A percentile compares a stretch with the other conserved stretches of the same genome.
Evolutionary conservation across 2,888 invertebrate genomes (phyloP).

Genomic region (Cephus sareptanus): DNA sequence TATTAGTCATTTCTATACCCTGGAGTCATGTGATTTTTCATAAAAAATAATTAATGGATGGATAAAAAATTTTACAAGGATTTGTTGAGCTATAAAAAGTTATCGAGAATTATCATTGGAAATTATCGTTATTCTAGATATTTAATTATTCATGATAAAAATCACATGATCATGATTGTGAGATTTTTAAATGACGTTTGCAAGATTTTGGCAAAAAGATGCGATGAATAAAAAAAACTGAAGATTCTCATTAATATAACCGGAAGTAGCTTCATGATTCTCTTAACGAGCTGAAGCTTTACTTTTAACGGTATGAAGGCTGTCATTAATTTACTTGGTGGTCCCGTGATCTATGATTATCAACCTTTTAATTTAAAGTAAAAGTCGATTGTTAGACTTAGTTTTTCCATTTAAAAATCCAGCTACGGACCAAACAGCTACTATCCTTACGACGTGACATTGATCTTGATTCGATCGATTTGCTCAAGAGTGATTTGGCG

Average conservation of each 20-base stretch:
- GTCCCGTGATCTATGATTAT: not conserved
- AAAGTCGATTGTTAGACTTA: not conserved
- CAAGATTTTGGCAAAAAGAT: not conserved
- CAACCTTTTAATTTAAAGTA: not conserved
- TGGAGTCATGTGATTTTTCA: too few relatives aligned
- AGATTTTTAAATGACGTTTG: not conserved
- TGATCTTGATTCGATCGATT: slow-evolving; percentile 2
- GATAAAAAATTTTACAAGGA: too few relatives aligned
- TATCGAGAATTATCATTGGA: too few relatives aligned
- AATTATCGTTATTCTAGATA: too few relatives aligned
- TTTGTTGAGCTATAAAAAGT: too few relatives aligned
- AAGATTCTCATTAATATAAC: not conserved
- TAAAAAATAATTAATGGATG: too few relatives aligned
- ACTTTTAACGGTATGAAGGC: not conserved
- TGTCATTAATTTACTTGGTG: not conserved
- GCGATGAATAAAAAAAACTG: not conserved
- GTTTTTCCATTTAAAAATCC: not conserved
- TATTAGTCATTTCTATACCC: too few relatives aligned
- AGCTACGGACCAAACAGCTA: not conserved
- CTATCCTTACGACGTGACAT: not conserved
- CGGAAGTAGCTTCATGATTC: not conserved
- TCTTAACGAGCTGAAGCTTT: not conserved
- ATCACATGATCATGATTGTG: too few relatives aligned
- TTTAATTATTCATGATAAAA: too few relatives aligned
- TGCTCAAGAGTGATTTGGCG: not conserved